Evolutionary conservation across 2,888 invertebrate genomes (phyloP).

Genomic region (Nomada goodeniana): DNA sequence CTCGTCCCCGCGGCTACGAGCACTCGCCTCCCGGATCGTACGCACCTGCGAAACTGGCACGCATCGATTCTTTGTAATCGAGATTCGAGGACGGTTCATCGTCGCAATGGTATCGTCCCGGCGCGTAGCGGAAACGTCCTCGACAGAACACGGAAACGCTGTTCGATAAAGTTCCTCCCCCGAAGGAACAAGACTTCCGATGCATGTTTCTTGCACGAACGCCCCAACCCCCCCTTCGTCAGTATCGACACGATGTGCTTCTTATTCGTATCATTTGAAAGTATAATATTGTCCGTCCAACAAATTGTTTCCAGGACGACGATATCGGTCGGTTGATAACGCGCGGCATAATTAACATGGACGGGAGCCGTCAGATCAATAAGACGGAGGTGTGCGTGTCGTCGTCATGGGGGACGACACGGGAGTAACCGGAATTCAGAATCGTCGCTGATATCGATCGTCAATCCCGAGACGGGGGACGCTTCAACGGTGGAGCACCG

Average conservation of each 20-base stretch:
- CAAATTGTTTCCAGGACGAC: conserved; percentile 42
- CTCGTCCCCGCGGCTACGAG: conserved; percentile 48
- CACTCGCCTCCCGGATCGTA: conserved; percentile 17
- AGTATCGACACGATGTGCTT: conserved; percentile 1
- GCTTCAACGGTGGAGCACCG: conserved; percentile 59
- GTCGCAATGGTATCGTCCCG: not conserved
- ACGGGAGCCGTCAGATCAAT: conserved; percentile 56
- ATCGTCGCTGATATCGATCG: conserved; percentile 66
- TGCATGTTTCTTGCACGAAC: conserved; percentile 5
- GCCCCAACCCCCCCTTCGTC: too few species aligned
- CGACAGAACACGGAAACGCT: not conserved
- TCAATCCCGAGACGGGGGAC: conserved; percentile 59
- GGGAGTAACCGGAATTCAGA: conserved; percentile 53
- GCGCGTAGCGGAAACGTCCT: not conserved
- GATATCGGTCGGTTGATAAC: conserved; percentile 31
- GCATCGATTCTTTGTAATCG: conserved; percentile 13
- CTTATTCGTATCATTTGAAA: conserved; percentile 29
- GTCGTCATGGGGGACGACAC: conserved; percentile 28
- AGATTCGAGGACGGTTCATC: not conserved
- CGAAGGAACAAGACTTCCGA: not conserved
- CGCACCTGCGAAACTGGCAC: conserved; percentile 52
- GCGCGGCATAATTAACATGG: conserved; percentile 53
- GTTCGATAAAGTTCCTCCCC: not conserved
- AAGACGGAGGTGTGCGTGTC: conserved; percentile 55
- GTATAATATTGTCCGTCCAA: conserved; percentile 46